phyloP scores from a whole-genome alignment of 2,797 vertebrate genomes.

The Artibeus lituratus region DNA sequence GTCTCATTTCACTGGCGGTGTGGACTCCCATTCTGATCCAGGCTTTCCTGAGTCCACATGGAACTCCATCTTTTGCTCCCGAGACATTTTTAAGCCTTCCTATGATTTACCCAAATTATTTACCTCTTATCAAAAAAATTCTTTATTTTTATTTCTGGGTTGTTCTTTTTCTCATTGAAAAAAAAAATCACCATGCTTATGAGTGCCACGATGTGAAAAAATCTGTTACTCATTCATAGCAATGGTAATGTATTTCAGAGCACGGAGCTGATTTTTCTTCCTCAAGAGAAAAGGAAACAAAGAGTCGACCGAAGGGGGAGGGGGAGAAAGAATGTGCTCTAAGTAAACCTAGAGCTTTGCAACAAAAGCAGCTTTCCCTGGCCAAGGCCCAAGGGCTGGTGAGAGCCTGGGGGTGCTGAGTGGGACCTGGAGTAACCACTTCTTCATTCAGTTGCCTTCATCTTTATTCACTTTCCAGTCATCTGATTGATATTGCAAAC shows the following conservation, averaged over 20 bases:
- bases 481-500: constrained; percentile 97
- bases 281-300: constrained; percentile 53
- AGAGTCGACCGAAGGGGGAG: not conserved
- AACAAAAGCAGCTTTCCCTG: constrained; percentile 63
- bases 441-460: constrained; percentile 95
- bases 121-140: constrained; percentile 41
- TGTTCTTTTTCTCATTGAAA: constrained; percentile 24
- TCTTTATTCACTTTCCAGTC: constrained; percentile 91
- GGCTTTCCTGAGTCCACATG: not conserved
- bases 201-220: constrained; percentile 51
- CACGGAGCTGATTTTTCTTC: constrained; percentile 60
- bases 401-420: constrained; percentile 63
- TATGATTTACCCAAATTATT: constrained; percentile 30
- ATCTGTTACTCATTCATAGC: constrained; percentile 44
- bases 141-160: constrained; percentile 23
- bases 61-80: constrained; percentile 10
- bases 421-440: constrained; percentile 82
- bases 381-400: constrained; percentile 54
- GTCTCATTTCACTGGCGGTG: constrained; percentile 46
- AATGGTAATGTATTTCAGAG: constrained; percentile 46
- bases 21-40: constrained; percentile 31
- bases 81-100: constrained; percentile 28
- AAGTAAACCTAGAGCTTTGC: constrained; percentile 68
- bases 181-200: constrained; percentile 35
- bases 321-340: constrained; percentile 40